These are phyloP conservation scores for Paguma larvata DNA, from an alignment of 2,797 vertebrate genomes.

Conservation along the genomic window DNA sequence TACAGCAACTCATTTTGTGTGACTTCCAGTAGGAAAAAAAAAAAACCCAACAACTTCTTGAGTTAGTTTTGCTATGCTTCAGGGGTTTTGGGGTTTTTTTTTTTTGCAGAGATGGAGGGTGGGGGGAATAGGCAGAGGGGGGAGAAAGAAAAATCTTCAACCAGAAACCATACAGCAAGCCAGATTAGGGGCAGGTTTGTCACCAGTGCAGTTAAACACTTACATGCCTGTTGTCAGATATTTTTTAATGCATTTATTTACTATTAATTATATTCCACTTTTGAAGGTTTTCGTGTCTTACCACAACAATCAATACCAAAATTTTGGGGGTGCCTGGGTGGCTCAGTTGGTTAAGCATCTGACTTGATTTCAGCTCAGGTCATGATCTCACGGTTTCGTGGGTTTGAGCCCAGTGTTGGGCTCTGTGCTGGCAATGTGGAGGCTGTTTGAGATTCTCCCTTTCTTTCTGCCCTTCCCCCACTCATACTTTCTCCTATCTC, in stretches of 20 bases:
- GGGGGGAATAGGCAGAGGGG: too few species aligned
- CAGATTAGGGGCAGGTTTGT: background rate
- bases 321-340: too few species aligned
- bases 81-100: background rate
- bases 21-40: constrained; percentile 56
- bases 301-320: background rate
- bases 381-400: too few species aligned
- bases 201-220: background rate
- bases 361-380: too few species aligned
- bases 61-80: background rate
- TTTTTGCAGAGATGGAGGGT: background rate
- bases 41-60: background rate
- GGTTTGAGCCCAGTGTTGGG: too few species aligned
- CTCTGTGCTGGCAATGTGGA: too few species aligned
- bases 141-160: background rate
- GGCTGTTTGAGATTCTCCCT: too few species aligned
- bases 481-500: too few species aligned
- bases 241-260: background rate
- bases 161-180: background rate
- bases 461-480: too few species aligned
- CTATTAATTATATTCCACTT: background rate
- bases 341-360: too few species aligned
- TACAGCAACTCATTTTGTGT: fast-evolving
- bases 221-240: fast-evolving
- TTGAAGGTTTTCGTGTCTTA: background rate